Base-by-base conservation (phyloP, 2,113 vertebrate species). In the Rutilus rutilus region DNA sequence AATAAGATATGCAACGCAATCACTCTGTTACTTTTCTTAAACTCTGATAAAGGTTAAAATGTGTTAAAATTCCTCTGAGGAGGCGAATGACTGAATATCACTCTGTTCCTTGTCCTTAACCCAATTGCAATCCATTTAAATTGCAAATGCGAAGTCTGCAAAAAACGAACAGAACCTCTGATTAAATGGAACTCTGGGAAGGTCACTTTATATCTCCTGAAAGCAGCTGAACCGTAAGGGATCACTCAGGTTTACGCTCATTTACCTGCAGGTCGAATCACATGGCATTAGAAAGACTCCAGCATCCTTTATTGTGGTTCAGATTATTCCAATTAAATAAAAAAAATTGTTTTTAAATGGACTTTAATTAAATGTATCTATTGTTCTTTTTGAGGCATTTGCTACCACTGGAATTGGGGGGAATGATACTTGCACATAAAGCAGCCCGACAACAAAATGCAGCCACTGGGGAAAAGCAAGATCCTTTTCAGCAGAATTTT, bases 91-190 rank as follows among this genome's bases (percentile, higher is more conserved):
- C 64, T 33, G 50, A 78, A 65, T 17, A 80, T 83, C 60, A 64
- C 23, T 30, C 84, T 54, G 52, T 36, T 77, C 57, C 1, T 25
- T 60, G 77, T 84, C 82, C 79, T 88, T 86, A 76, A 86, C 83
- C 85, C 85, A 85, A 67, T 57, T 85, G 47, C 47, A 85, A 71
- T 39, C 62, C 50, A 86, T 88, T 88, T 84, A 76, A 88, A 88
- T 84, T 86, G 85, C 82, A 80, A 88, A 88, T 86, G 15, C 23
- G 45, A 84, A 64, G 59, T 64, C 71, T 75, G 77, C 6, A 19
- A 45, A 86, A 86, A 76, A 9, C 1, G 39, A 84, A 59, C 67
- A 75, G 83, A 57, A 84, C 60, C 23, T 84, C 78, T 67, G 75
- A 84, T 86, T 86, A 88, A 84, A 84, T 59, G 80, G 27, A 78